Evolutionary conservation across 2,113 vertebrate genomes (phyloP).

Genomic region (Ceyx margarethae): DNA sequence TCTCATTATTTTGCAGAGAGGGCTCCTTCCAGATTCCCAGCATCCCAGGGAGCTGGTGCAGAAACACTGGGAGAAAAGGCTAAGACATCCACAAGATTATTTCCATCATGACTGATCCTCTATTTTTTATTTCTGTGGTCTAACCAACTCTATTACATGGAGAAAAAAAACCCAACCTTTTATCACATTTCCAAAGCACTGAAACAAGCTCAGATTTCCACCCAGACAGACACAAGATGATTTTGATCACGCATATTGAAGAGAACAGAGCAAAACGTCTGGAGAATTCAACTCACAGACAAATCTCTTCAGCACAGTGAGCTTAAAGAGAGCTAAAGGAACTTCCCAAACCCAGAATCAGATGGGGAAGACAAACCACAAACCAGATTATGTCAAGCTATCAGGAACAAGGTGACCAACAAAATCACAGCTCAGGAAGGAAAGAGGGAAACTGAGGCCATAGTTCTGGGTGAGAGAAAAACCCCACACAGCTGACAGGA

Average conservation of each 20-base stretch:
- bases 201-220: background rate
- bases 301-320: background rate
- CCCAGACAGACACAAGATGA: background rate
- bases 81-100: background rate
- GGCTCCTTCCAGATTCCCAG: background rate
- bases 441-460: background rate
- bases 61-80: background rate
- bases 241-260: background rate
- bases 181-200: background rate
- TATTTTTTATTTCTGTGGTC: background rate
- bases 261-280: background rate
- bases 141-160: background rate
- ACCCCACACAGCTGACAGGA: background rate
- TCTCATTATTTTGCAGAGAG: background rate
- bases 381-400: background rate
- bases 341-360: background rate
- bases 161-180: background rate
- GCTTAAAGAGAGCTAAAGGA: background rate
- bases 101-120: background rate
- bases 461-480: background rate
- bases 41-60: background rate
- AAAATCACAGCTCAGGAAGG: background rate
- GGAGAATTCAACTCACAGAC: background rate
- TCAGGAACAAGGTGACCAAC: background rate
- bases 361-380: background rate